Evolutionary conservation across 2,797 vertebrate species (phyloP).

Genomic region (Melanotaenia trifasciata): DNA sequence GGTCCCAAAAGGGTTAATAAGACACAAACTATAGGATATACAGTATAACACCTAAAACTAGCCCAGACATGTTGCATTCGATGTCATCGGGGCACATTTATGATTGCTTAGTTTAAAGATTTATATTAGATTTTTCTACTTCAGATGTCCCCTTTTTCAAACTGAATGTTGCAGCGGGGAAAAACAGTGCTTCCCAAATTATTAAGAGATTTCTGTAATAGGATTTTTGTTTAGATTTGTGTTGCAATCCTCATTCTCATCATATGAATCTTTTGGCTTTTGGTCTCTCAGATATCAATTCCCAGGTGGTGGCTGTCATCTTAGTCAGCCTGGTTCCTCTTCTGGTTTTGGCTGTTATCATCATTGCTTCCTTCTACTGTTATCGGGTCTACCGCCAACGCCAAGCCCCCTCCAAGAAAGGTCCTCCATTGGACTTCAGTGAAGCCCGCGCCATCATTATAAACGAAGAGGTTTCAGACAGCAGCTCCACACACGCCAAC

Average conservation of each 20-base stretch:
- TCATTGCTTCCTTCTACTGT: conserved; percentile 89
- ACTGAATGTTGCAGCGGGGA: not conserved
- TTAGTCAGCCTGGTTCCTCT: conserved; percentile 90
- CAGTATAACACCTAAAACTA: too few relatives aligned
- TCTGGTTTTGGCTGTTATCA: conserved; percentile 84
- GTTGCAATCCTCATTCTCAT: not conserved
- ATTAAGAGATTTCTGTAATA: not conserved
- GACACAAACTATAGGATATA: too few relatives aligned
- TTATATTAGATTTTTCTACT: too few relatives aligned
- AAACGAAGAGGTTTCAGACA: conserved; percentile 91
- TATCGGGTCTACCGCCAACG: conserved; percentile 87
- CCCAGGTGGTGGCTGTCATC: conserved; percentile 85
- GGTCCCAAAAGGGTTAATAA: too few relatives aligned
- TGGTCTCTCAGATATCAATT: conserved; percentile 56
- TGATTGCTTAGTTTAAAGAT: too few relatives aligned
- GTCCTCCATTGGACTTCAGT: conserved; percentile 82
- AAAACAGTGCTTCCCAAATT: not conserved
- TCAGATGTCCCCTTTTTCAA: too few relatives aligned
- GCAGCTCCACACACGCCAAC: conserved; percentile 94
- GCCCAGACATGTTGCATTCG: too few relatives aligned
- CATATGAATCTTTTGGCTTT: not conserved
- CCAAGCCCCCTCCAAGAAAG: conserved; percentile 74
- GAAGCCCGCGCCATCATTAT: conserved; percentile 89
- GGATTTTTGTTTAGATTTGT: not conserved
- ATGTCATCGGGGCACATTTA: too few relatives aligned